Conservation (phyloP, 2,113 vertebrate species). For the Eulemur rufifrons region DNA sequence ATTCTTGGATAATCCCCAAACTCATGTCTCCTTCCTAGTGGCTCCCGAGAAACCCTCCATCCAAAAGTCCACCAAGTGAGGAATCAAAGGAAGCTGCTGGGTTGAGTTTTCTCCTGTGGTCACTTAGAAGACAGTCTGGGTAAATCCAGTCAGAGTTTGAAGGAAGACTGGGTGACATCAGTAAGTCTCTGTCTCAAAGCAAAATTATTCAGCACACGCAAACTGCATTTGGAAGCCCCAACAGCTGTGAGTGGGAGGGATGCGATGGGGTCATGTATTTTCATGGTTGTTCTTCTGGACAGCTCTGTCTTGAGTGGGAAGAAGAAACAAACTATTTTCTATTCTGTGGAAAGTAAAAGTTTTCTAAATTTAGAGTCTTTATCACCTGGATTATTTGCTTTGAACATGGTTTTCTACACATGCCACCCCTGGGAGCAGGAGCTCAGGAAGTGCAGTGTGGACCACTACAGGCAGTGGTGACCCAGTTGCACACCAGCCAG, state of each 20-base stretch:
- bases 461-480: neutral
- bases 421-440: neutral
- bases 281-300: conserved; percentile 31
- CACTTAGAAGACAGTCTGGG: neutral
- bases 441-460: neutral
- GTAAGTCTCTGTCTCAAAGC: conserved; percentile 6
- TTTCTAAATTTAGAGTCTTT: conserved; percentile 63
- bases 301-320: conserved; percentile 48
- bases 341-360: conserved; percentile 6
- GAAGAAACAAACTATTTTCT: conserved; percentile 49
- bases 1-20: neutral
- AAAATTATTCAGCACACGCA: conserved; percentile 26
- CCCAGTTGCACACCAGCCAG: neutral
- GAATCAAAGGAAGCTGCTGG: neutral
- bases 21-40: neutral
- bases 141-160: neutral
- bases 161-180: neutral
- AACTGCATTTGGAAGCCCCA: neutral
- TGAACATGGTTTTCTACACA: conserved; percentile 3
- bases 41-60: neutral
- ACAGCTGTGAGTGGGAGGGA: conserved; percentile 61
- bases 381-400: conserved; percentile 63
- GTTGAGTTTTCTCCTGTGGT: neutral
- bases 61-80: neutral
- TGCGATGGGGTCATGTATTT: conserved; percentile 29